These are phyloP conservation scores for Microcaecilia unicolor DNA, from an alignment of 2,797 vertebrate genomes.

Conservation along the genomic window DNA sequence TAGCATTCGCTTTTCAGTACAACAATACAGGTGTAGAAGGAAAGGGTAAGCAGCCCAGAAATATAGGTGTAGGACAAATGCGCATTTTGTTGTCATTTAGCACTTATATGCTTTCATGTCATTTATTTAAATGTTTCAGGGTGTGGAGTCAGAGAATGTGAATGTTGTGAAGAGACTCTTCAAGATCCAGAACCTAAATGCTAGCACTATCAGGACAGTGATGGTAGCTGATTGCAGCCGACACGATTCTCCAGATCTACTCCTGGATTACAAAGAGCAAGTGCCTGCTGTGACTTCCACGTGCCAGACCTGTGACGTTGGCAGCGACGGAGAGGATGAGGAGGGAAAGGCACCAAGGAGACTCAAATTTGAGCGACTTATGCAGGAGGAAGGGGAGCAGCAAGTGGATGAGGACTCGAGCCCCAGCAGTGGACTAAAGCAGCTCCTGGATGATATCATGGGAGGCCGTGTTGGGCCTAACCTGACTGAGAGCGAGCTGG, in stretches of 20 bases:
- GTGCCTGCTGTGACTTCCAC: slow-evolving; percentile 24
- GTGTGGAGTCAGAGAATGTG: slow-evolving; percentile 88
- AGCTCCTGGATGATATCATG: slow-evolving; percentile 29
- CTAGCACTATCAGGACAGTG: slow-evolving; percentile 90
- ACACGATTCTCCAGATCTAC: slow-evolving; percentile 74
- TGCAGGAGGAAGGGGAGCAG: slow-evolving; percentile 15
- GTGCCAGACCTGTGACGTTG: slow-evolving; percentile 61
- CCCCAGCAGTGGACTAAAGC: slow-evolving; percentile 45
- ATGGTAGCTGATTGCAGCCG: slow-evolving; percentile 93
- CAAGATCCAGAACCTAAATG: slow-evolving; percentile 94
- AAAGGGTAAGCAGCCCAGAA: too few species aligned
- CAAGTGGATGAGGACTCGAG: slow-evolving; percentile 20
- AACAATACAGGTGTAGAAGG: too few species aligned
- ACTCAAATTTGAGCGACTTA: neutral
- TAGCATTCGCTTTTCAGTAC: too few species aligned
- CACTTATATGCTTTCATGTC: neutral
- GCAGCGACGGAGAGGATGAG: slow-evolving; percentile 64
- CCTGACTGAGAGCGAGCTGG: slow-evolving; percentile 56
- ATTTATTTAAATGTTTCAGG: slow-evolving; percentile 44
- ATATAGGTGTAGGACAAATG: too few species aligned
- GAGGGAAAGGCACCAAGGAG: slow-evolving; percentile 22
- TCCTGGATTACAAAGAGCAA: slow-evolving; percentile 70
- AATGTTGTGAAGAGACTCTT: slow-evolving; percentile 95
- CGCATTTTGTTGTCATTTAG: too few species aligned
- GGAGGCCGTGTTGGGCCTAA: slow-evolving; percentile 41